Base-by-base conservation (phyloP, 2,888 invertebrate species). In the Lissocephala sabroskyi region DNA sequence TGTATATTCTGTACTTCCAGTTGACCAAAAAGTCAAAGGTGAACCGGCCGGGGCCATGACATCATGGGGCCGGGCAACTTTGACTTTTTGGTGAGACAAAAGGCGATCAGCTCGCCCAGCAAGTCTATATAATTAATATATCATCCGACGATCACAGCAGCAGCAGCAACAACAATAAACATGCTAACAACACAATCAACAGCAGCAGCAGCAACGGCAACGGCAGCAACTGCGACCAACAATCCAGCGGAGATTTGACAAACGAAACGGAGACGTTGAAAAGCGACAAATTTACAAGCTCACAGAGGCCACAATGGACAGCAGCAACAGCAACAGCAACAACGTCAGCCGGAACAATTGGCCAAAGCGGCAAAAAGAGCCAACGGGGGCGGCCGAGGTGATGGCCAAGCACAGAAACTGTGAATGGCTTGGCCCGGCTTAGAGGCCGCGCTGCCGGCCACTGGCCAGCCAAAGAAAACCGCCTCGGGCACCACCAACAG, bases 11-110 rank as follows among this genome's bases (percentile, higher is more conserved):
- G n/a, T n/a, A n/a, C 52, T 59, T 49, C 30, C 50, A 53, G 16
- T 35, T 51, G 52, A 37, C 29, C 52, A 46, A 67, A 73, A 73
- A 74, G 64, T 64, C 77, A 68, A 68, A 68, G 77, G 71, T 77
- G 64, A 70, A 39, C 3, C 29, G 42, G n/a, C n/a, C n/a, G n/a
- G n/a, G 49, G 56, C 52, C 10, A 48, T 64, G 67, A 64, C 56
- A 63, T 64, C 64, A 64, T 55, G 45, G 14, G 13, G 29, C 29
- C n/a, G n/a, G n/a, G n/a, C n/a, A n/a, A n/a, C n/a, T n/a, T n/a
- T n/a, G n/a, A n/a, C n/a, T n/a, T n/a, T n/a, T n/a, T n/a, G n/a
- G n/a, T n/a, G n/a, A n/a, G n/a, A n/a, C n/a, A n/a, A n/a, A n/a
- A n/a, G n/a, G n/a, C n/a, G n/a, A n/a, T n/a, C n/a, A n/a, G n/a